Evolutionary conservation across 2,797 vertebrate genomes (phyloP), one percentile per base, ranked within the genome.

Genomic region (Micropoecilia bifurca): DNA sequence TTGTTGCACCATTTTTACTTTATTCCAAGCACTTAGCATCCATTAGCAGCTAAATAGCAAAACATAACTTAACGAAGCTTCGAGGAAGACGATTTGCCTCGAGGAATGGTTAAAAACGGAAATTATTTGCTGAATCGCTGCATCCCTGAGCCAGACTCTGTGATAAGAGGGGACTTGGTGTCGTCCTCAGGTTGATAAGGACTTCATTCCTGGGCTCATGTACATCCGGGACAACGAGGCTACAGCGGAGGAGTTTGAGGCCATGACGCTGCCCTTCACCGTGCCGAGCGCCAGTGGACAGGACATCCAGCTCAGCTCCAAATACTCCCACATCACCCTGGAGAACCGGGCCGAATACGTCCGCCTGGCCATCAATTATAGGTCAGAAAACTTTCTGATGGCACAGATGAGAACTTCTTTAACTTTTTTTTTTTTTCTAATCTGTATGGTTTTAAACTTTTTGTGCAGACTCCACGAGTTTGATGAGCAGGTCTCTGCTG

Each of bases 161-260:
- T 71, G 25, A 7, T 12, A 36, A 74, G 0, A 0, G 0, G 1
- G 66, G 12, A 36, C 78, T 22, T 47, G 77, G 36, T 53, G 4
- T 50, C 6, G 25, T 36, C n/a, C 45, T 0, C 89, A 99, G 99
- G 98, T 99, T 69, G 99, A 99, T 95, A 99, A 99, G 89, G 99
- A 99, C 92, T 99, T 99, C 88, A 99, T 99, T 94, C 99, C 99
- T 5, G 98, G 99, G 5, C 94, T 99, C 83, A 99, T 99, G 98
- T 99, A 99, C 89, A 99, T 99, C 91, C 96, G 99, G 68, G 99
- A 99, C 94, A 99, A 98, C 0, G 99, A 99, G 91, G 98, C 98
- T 45, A 97, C 98, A 22, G 96, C 98, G 0, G 98, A 99, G 86
- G 99, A 99, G 90, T 99, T 99, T 73, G 99, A 99, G 92, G 97